Percentiles rank a stretch among this genome's conserved stretches.
Evolutionary conservation across 2,797 vertebrate genomes (phyloP).

Genomic region (Etheostoma nigrum): DNA sequence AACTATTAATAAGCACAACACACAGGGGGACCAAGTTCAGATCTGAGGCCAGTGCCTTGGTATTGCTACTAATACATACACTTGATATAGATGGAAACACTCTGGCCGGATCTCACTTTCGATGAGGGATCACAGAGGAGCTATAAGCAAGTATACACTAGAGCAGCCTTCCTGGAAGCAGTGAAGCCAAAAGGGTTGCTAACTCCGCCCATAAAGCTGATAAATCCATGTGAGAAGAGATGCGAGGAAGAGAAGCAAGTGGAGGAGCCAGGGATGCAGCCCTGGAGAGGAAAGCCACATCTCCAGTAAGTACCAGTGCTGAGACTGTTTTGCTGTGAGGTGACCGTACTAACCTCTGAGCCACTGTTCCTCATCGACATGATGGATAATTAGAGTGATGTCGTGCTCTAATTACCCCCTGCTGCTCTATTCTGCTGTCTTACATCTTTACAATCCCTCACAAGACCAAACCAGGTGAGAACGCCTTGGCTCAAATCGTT

Average conservation of each 20-base stretch:
- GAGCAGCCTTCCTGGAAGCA: no score
- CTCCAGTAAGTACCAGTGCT: background rate
- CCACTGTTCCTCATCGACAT: conserved; percentile 24
- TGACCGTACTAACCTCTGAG: background rate
- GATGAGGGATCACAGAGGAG: no score
- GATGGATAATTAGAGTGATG: conserved; percentile 10
- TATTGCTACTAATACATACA: background rate
- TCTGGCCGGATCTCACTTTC: no score
- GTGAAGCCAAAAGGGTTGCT: no score
- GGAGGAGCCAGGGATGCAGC: no score
- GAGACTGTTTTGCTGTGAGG: background rate
- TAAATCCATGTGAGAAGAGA: no score
- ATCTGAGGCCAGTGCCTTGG: background rate
- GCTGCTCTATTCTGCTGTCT: conserved; percentile 4
- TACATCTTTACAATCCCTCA: conserved; percentile 7
- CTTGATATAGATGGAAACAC: no score
- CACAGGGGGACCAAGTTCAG: background rate
- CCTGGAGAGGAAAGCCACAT: background rate
- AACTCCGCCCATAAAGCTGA: no score
- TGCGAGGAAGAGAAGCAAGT: no score
- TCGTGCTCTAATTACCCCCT: conserved; percentile 9
- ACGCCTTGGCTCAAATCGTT: background rate
- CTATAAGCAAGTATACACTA: no score
- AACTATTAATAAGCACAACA: background rate
- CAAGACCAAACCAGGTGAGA: conserved; percentile 11